Percentiles rank a stretch among this genome's conserved stretches.
These are phyloP conservation scores for Abrostola triplasia DNA, from an alignment of 2,888 invertebrate genomes.

Conservation along the genomic window DNA sequence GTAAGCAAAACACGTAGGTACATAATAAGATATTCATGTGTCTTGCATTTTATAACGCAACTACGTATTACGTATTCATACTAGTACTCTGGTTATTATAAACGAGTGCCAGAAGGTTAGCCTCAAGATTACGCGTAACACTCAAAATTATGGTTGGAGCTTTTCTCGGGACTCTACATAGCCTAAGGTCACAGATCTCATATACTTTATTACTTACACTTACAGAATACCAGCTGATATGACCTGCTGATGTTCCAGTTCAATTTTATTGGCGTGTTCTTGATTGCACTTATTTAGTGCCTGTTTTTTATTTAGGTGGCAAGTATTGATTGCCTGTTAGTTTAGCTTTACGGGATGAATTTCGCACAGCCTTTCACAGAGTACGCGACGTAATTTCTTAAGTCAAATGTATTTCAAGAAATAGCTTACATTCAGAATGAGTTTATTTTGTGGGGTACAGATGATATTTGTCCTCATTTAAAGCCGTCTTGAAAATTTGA, in stretches of 20 bases:
- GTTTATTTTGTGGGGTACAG: slow-evolving; percentile 5
- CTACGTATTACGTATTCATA: slow-evolving; percentile 46
- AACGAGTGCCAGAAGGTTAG: slow-evolving; percentile 22
- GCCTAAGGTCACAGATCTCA: slow-evolving; percentile 17
- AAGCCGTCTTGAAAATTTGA: slow-evolving; percentile 12
- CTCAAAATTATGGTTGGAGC: slow-evolving; percentile 18
- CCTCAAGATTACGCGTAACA: slow-evolving; percentile 9
- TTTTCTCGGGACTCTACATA: slow-evolving; percentile 20
- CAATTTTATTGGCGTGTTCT: slow-evolving; percentile 32
- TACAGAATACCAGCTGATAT: slow-evolving; percentile 32
- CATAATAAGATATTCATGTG: slow-evolving; percentile 63
- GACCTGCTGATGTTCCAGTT: slow-evolving; percentile 24
- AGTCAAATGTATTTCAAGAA: too few species aligned
- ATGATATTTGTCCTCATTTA: slow-evolving; percentile 19
- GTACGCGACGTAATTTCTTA: too few species aligned
- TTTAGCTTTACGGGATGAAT: neutral
- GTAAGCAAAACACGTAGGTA: slow-evolving; percentile 67
- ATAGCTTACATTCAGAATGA: neutral
- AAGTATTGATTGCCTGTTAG: slow-evolving; percentile 1
- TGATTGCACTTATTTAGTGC: slow-evolving; percentile 21
- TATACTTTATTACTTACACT: slow-evolving; percentile 29
- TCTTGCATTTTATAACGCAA: slow-evolving; percentile 59
- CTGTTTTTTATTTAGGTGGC: neutral
- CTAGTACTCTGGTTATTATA: slow-evolving; percentile 46
- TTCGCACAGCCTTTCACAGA: neutral